Evolutionary conservation across 2,888 invertebrate species (phyloP).

Genomic region (Apamea monoglypha): DNA sequence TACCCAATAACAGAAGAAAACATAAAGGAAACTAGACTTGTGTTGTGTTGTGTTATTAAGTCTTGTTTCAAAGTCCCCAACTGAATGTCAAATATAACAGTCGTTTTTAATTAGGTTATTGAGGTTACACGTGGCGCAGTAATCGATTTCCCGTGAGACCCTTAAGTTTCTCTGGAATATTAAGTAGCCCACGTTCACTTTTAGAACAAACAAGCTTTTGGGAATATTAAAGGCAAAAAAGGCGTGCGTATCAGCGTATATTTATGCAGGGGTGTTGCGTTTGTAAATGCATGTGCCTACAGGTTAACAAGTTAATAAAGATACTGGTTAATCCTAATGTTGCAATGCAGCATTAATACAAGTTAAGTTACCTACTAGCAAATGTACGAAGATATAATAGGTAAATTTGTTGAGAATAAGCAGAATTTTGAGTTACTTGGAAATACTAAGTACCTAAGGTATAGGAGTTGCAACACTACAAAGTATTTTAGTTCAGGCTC

Average conservation of each 20-base stretch:
- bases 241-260: too few relatives aligned
- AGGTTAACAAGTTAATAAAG: not conserved
- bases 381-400: not conserved
- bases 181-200: conserved; percentile 25
- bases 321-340: not conserved
- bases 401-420: conserved; percentile 23
- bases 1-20: too few relatives aligned
- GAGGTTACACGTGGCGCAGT: not conserved
- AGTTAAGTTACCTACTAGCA: not conserved
- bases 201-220: conserved; percentile 4
- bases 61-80: not conserved
- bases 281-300: not conserved
- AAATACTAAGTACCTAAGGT: conserved; percentile 4
- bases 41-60: too few relatives aligned
- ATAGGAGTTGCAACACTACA: not conserved
- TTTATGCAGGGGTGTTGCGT: not conserved
- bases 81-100: not conserved
- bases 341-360: not conserved
- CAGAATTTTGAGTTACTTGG: conserved; percentile 14
- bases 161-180: conserved; percentile 36
- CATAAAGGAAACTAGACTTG: too few relatives aligned
- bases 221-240: not conserved
- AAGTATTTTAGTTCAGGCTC: conserved; percentile 20
- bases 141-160: conserved; percentile 39
- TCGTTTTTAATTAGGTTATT: not conserved